Base-by-base conservation (phyloP, 2,888 invertebrate genomes). In the Encarsia formosa region DNA sequence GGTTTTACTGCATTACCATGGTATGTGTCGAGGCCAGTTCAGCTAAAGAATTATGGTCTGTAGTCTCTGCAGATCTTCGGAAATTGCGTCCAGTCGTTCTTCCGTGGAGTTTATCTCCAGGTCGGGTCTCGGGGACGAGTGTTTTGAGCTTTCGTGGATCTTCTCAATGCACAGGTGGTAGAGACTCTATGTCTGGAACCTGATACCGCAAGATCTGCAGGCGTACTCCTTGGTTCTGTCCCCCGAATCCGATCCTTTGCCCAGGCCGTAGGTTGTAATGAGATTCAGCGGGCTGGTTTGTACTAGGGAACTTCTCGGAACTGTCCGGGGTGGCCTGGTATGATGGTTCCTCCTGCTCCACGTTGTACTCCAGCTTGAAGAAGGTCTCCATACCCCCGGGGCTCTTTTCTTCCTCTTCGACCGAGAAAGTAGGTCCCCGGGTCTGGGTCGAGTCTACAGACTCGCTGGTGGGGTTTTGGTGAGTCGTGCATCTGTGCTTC, bases 41-140 rank as follows among this genome's bases (percentile, higher is more conserved):
- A 91, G 77, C 75, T 89, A 93, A 64, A 87, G 82, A 65, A 90
- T 89, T 92, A 91, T 95, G 18, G 89, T 89, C 74, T 93, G 92
- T 49, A 93, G 75, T 70, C 92, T 91, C 59, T 91, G 87, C 13
- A 93, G 77, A 71, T 92, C 91, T 71, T 91, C 89, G 61, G 88
- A 89, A 45, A 91, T 87, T 2, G 60, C 50, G 4, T 80, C 76
- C 59, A 75, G 76, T 56, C 77, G 76, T 63, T 75, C 77, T 60
- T 78, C 77, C 64, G 70, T 60, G 64, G 71, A 71, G 3, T 68
- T 68, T 40, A 75, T 71, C 54, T 71, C 68, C 15, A 50, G 58
- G 3, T 69, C 69, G n/a, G 63, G 65, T 46, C 59, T 64, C 16
- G 63, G 65, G 3, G 59, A 59, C 44, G 46, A 58, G 49, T 63